Evolutionary conservation across 2,797 vertebrate genomes (phyloP).

Genomic region (Oryzias sinensis): DNA sequence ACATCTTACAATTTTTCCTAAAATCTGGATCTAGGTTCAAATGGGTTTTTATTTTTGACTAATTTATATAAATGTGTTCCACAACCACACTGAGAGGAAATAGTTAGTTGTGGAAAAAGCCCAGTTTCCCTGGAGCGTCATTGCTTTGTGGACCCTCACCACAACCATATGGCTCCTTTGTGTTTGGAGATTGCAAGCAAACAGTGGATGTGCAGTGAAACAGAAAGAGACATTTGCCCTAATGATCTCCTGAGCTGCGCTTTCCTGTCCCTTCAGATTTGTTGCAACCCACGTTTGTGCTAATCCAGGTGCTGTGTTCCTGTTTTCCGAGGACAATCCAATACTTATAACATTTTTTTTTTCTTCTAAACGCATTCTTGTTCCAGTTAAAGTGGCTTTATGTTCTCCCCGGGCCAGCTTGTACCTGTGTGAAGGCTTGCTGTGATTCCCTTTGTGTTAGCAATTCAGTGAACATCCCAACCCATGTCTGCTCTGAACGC

Average conservation of each 20-base stretch:
- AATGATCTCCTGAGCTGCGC: conserved; percentile 55
- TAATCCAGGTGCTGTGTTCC: conserved; percentile 28
- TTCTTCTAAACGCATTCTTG: conserved; percentile 27
- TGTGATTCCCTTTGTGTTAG: conserved; percentile 58
- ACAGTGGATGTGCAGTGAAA: conserved; percentile 53
- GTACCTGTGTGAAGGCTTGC: conserved; percentile 45
- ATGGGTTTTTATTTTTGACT: conserved; percentile 8
- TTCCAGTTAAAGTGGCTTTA: conserved; percentile 41
- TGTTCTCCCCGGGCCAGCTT: conserved; percentile 41
- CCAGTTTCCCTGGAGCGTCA: conserved; percentile 10
- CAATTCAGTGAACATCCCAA: conserved; percentile 64
- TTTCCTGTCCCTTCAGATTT: conserved; percentile 55
- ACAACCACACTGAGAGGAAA: conserved; percentile 23
- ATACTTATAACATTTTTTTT: conserved; percentile 14
- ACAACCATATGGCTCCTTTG: conserved; percentile 47
- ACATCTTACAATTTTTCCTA: not conserved
- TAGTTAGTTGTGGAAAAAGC: conserved; percentile 41
- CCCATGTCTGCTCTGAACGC: conserved; percentile 61
- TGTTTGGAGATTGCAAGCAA: conserved; percentile 44
- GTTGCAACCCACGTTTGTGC: conserved; percentile 21
- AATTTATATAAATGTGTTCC: conserved; percentile 19
- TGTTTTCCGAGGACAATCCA: conserved; percentile 43
- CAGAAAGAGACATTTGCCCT: conserved; percentile 60
- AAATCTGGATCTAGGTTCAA: not conserved
- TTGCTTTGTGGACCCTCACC: conserved; percentile 27